Evolutionary conservation across 2,113 vertebrate genomes (phyloP), one percentile per base, ranked within the genome.

Genomic region (Nibea albiflora): DNA sequence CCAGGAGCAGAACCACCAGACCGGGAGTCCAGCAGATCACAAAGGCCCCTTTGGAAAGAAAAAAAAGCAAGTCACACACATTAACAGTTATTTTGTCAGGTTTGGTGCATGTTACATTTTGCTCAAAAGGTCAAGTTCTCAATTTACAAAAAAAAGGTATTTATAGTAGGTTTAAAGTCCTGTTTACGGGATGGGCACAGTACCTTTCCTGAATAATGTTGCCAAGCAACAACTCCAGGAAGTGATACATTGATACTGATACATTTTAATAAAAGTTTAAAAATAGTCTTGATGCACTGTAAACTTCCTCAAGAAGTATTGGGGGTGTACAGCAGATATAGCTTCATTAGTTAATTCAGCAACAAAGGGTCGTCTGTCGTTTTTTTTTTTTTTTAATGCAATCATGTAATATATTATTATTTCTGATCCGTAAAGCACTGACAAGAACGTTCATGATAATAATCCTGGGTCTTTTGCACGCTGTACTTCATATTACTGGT

Each of bases 21-120:
- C 98, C 98, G 0, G 98, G 98, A 0, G 98, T 99, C 98, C 98
- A 99, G 92, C 98, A 99, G 74, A 99, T 92, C 60, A 99, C 97
- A 82, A 99, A 99, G 0, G 97, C 98, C 53, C 98, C 98, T 99
- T 61, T 7, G 90, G 60, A 9, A 28, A n/a, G 47, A 63, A 35
- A 61, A 50, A 66, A 0, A 0, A 17, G 0, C 1, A 53, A 20
- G 52, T 22, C 6, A 70, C 8, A 57, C 11, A 57, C 11, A 64
- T 67, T 72, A 42, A 31, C 35, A 17, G 17, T n/a, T 31, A 52
- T 52, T 73, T 62, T 31, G 56, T 20, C 31, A 5, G 4, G 19
- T 9, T 31, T 1, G 20, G 6, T 28, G 22, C 19, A 35, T 11
- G 11, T 14, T 5, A 42, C 17, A 62, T 4, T 35, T 39, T 61